Evolutionary conservation across 2,797 vertebrate species (phyloP), one percentile per base, ranked within the genome.

Genomic region (Centroberyx gerrardi): DNA sequence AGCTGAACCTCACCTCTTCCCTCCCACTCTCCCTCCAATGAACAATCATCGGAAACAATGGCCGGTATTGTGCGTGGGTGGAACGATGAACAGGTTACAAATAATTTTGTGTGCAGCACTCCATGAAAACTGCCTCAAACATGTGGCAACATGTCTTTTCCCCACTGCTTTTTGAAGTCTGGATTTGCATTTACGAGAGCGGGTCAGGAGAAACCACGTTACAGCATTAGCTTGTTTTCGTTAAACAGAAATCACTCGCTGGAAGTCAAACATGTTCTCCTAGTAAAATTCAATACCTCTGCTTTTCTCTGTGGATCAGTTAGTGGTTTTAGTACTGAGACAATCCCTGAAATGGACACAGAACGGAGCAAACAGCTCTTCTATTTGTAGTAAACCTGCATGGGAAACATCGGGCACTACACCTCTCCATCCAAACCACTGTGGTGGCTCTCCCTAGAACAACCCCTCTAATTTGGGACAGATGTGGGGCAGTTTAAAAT

Each of bases 401-500:
- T 90, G 90, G 90, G 92, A 92, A 94, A 89, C 74, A 78, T 68
- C 80, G 72, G 81, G 85, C 77, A 89, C 76, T 88, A 74, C 75
- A 88, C 74, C 87, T 87, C 75, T 1, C 62, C 80, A 74, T 88
- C 89, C 90, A 94, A 94, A 93, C 91, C 92, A 8, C 90, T 67
- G 84, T 48, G 87, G 92, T 71, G 88, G 90, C 87, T 93, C 85
- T 92, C 86, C 85, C 84, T 89, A 82, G 76, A 89, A 91, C 89
- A 91, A 88, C 76, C 81, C 82, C 90, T 93, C 79, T 95, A 94
- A 94, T 95, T 93, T 90, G 68, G 89, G 88, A 92, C 91, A 95
- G 90, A 93, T 93, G 94, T 91, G 86, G 87, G 87, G 83, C 80
- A 87, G 88, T 87, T 92, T 91, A 89, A 93, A 93, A 90, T 92